Conservation (phyloP, 2,113 vertebrate species). For the Dicerorhinus sumatrensis region DNA sequence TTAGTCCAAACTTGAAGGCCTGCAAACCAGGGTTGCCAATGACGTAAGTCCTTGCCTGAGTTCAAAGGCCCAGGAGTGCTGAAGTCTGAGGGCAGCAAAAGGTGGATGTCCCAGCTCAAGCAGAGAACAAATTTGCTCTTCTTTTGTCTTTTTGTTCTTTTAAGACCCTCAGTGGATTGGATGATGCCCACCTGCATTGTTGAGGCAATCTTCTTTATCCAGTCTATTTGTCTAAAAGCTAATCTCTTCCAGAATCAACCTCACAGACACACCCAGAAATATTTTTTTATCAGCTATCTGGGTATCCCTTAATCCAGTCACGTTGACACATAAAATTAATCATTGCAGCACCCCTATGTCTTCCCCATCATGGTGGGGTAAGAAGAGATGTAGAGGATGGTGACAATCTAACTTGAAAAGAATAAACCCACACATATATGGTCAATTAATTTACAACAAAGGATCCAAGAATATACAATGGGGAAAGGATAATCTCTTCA, state of each 20-base stretch:
- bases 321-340: background rate
- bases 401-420: background rate
- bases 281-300: background rate
- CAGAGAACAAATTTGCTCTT: background rate
- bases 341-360: background rate
- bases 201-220: background rate
- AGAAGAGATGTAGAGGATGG: background rate
- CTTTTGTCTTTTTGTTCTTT: background rate
- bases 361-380: background rate
- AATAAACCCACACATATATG: background rate
- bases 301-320: background rate
- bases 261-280: background rate
- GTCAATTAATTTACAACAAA: background rate
- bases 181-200: background rate
- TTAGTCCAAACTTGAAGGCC: background rate
- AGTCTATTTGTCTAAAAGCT: background rate
- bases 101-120: background rate
- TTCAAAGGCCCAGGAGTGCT: background rate
- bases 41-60: background rate
- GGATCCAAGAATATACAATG: background rate
- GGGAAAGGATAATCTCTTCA: background rate
- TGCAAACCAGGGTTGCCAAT: background rate
- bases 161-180: background rate
- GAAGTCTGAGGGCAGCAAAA: background rate
- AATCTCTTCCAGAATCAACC: background rate